A percentile compares a stretch with the other conserved stretches of the same genome.
Evolutionary conservation across 2,797 vertebrate genomes (phyloP).

Genomic region (Pseudotriccus pelzelni): DNA sequence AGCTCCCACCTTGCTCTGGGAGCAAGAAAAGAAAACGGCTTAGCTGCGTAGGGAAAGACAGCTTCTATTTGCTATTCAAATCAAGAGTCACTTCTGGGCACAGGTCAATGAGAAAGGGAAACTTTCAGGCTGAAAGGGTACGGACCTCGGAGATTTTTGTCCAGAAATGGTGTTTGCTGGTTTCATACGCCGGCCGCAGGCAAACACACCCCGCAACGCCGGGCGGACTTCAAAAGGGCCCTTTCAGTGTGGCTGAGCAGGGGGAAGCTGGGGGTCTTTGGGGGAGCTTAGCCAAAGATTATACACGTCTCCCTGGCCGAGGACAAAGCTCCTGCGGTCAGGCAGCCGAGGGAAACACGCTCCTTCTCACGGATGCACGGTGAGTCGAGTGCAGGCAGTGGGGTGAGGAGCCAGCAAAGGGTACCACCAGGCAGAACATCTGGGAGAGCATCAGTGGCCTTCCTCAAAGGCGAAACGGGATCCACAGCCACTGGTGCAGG

Average conservation of each 20-base stretch:
- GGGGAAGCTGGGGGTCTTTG: not conserved
- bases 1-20: not conserved
- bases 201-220: not conserved
- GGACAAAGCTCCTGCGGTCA: not conserved
- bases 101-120: conserved; percentile 67
- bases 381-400: not conserved
- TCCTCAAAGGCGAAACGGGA: not conserved
- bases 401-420: not conserved
- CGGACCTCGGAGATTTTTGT: conserved; percentile 15
- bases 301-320: not conserved
- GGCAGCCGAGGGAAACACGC: not conserved
- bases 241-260: conserved; percentile 36
- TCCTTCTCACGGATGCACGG: not conserved
- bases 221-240: conserved; percentile 46
- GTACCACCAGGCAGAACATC: not conserved
- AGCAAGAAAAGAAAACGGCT: conserved; percentile 6
- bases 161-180: conserved; percentile 27
- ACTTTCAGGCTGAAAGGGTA: conserved; percentile 30
- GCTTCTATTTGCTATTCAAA: conserved; percentile 64
- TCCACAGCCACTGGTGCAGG: fast-evolving
- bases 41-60: not conserved
- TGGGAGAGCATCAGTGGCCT: not conserved
- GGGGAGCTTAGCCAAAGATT: conserved; percentile 44
- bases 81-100: conserved; percentile 52
- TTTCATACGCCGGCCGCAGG: fast-evolving